Base-by-base conservation (phyloP, 92 coral and sea anemone species). In the Metridium senile region DNA sequence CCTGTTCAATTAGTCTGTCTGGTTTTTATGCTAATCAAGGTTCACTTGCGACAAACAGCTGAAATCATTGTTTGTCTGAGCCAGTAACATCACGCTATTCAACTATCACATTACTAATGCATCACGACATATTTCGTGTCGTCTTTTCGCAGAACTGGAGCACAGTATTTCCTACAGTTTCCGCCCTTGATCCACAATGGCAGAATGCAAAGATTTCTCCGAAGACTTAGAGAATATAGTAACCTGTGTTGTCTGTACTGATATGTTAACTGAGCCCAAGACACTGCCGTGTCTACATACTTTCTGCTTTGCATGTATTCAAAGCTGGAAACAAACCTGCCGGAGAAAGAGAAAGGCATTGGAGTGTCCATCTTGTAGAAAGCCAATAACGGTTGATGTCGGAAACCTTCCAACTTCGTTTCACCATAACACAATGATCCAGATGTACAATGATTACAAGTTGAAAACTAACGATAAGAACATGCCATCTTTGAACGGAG, bases 281-380 rank as follows among this genome's bases (percentile, higher is more conserved):
- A 23, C 66, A 61, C 57, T 69, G 9, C 63, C 62, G 26, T 71
- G 75, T 71, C 63, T 71, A 25, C 75, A 71, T 33, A 71, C 61
- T 29, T 71, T 11, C 27, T 71, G 75, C 39, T 26, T 28, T 26
- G 21, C 18, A 45, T 69, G 74, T 17, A 69, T 69, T 33, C 30
- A 9, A 35, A 13, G 47, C 1, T 71, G 75, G 75, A 13, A 27
- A 6, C 35, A 71, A 18, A 28, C 62, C 19, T 49, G 75, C 11
- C 35, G 0, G 27, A 52, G 39, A 32, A 13, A 13, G 25, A 51
- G 18, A 27, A 11, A 71, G 26, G 0, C 21, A 26, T 11, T 71
- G 23, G 9, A 2, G 0, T 71, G 75, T 52, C 75, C 75, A 8
- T 3, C 61, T 53, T 71, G 75, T 56, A 11, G 61, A 18, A 17